Evolutionary conservation across 2,888 invertebrate species (phyloP), one percentile per base, ranked within the genome.

Genomic region (Brachyptera putata): DNA sequence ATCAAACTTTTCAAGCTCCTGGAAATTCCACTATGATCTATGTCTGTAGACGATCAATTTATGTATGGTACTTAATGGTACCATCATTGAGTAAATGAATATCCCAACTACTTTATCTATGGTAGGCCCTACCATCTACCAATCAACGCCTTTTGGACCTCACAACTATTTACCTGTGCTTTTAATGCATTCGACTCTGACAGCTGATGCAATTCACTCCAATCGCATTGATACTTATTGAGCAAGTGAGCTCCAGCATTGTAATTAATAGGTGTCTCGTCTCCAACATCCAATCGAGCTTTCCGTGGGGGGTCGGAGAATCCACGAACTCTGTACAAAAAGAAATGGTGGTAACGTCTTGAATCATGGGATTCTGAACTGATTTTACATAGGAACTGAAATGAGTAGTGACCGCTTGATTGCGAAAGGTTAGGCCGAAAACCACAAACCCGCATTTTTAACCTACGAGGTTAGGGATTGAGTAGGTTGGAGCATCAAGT

Each of bases 201-300:
- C 61, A 83, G 77, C 64, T 80, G 78, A 66, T 89, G 89, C 48
- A 89, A 71, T 67, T 84, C 82, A 16, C 80, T 82, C 89, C 89
- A 90, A 63, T 85, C 78, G 49, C 82, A 76, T 71, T 89, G 87
- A 72, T 85, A 89, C 72, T 85, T 83, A 64, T 83, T 81, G 50
- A 89, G 73, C 63, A 89, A 74, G 64, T 83, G 83, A 30, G 83
- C 83, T 3, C 89, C 89, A 66, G 86, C 86, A 69, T 84, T 80
- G 56, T 76, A 75, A 71, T 82, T 79, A 22, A 79, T 67, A 36
- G 13, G 16, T 22, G 34, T 39, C 21, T 16, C 24, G 22, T 34
- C 55, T 16, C 39, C 49, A 22, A 21, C 22, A 73, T 69, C 62
- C 60, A 60, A 26, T 14, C 62, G 43, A 53, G 57, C 60, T 56